Conservation (phyloP, 2,797 vertebrate genomes). For the Miichthys miiuy region DNA sequence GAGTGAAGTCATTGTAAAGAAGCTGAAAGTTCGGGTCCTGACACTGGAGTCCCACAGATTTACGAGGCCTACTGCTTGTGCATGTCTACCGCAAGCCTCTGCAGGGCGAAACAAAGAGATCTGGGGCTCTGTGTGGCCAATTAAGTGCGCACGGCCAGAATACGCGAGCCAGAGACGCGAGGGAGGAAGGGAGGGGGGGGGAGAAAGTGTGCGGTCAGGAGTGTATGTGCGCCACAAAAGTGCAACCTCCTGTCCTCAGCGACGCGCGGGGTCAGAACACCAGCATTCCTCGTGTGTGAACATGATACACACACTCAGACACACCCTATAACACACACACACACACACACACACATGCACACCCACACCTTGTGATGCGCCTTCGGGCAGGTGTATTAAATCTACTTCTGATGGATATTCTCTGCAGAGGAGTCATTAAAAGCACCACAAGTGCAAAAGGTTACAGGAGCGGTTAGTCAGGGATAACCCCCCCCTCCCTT, state of each 20-base stretch:
- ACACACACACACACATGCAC: background rate
- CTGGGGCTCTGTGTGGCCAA: slow-evolving; percentile 80
- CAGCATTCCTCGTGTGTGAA: slow-evolving; percentile 55
- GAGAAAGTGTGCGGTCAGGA: slow-evolving; percentile 69
- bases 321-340: background rate
- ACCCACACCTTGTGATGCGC: slow-evolving; percentile 12
- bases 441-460: slow-evolving; percentile 55
- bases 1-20: slow-evolving; percentile 78
- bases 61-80: slow-evolving; percentile 81
- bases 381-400: slow-evolving; percentile 54
- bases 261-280: slow-evolving; percentile 30
- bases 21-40: slow-evolving; percentile 77
- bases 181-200: slow-evolving; percentile 47
- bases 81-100: slow-evolving; percentile 81
- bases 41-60: slow-evolving; percentile 80
- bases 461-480: slow-evolving; percentile 36
- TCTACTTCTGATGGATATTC: background rate
- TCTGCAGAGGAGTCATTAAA: no score
- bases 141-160: slow-evolving; percentile 73
- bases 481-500: slow-evolving; percentile 14
- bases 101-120: slow-evolving; percentile 82
- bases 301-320: slow-evolving; percentile 15
- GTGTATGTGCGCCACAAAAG: slow-evolving; percentile 59
- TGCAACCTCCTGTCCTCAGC: slow-evolving; percentile 55
- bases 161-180: slow-evolving; percentile 47